Conservation (phyloP, 1,140 invertebrate species). For the Macrobrachium rosenbergii region DNA sequence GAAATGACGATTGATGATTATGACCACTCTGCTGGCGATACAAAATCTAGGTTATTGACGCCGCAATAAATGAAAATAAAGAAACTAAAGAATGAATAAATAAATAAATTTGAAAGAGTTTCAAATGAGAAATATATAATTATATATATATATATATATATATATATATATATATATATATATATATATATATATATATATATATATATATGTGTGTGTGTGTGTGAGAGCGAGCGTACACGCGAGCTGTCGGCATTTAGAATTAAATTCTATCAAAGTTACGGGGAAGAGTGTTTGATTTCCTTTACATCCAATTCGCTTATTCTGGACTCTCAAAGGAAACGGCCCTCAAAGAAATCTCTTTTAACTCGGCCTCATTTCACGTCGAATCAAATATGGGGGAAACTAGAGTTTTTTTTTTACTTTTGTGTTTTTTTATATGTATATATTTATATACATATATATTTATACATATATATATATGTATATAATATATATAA, state of each 20-base stretch:
- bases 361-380: background rate
- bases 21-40: too few relatives aligned
- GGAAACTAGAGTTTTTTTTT: background rate
- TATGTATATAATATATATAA: background rate
- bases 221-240: background rate
- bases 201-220: background rate
- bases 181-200: background rate
- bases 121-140: too few relatives aligned
- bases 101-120: too few relatives aligned
- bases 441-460: background rate
- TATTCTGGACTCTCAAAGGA: too few relatives aligned
- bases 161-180: slow-evolving; percentile 1
- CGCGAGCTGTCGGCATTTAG: too few relatives aligned
- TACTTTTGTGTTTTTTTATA: background rate
- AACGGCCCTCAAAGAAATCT: background rate
- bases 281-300: too few relatives aligned
- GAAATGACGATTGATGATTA: too few relatives aligned
- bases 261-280: too few relatives aligned
- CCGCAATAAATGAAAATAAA: too few relatives aligned
- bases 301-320: too few relatives aligned
- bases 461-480: background rate
- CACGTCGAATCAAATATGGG: background rate
- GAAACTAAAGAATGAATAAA: too few relatives aligned
- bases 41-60: too few relatives aligned
- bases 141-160: background rate